A percentile compares a stretch with the other conserved stretches of the same genome.
phyloP scores from a whole-genome alignment of 1,140 invertebrate genomes.

The Nephotettix cincticeps region DNA sequence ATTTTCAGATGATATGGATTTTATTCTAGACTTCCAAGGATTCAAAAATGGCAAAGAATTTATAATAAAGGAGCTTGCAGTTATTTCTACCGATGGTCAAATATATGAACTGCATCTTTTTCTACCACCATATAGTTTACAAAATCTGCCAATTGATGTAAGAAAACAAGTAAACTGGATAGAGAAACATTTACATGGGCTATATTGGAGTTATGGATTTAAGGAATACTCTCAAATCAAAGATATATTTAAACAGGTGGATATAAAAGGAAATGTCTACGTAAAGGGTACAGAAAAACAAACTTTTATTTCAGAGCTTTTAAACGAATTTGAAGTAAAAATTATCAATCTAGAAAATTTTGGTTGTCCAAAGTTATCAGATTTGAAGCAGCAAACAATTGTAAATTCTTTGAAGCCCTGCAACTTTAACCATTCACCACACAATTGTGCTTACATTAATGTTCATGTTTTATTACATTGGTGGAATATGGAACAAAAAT shows the following conservation, averaged over 20 bases:
- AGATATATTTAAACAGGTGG: neutral
- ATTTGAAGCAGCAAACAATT: neutral
- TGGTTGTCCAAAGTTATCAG: neutral
- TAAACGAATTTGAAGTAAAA: neutral
- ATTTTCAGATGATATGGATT: conserved; percentile 2
- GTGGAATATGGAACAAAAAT: neutral
- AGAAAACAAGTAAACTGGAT: neutral
- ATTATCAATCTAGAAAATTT: conserved; percentile 3
- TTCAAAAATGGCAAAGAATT: neutral
- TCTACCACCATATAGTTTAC: neutral
- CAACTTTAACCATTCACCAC: neutral
- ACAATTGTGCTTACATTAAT: conserved; percentile 1
- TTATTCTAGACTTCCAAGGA: neutral
- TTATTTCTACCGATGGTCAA: neutral
- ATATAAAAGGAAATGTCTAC: conserved; percentile 3
- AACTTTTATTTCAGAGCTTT: neutral
- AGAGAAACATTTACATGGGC: neutral
- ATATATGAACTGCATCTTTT: neutral
- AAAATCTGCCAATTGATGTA: neutral
- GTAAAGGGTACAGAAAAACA: conserved; percentile 1
- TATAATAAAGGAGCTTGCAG: conserved; percentile 3
- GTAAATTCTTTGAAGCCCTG: neutral
- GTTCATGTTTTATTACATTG: conserved; percentile 4
- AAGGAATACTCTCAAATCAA: neutral
- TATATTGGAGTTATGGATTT: neutral